phyloP scores from a whole-genome alignment of 2,888 invertebrate genomes.

The Pelosia muscerda region DNA sequence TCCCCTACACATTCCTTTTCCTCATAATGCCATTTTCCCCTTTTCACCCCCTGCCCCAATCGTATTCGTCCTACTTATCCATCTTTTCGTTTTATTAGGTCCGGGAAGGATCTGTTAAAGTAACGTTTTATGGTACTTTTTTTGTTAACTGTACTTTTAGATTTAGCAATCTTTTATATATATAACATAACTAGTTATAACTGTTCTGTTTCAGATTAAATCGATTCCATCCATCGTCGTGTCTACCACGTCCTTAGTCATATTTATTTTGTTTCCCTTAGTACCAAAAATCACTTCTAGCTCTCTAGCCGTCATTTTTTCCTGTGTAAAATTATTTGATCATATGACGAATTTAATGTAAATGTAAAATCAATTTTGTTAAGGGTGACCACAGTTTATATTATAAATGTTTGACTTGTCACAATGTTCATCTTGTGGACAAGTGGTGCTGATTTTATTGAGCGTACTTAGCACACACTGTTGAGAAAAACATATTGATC shows the following conservation, averaged over 20 bases:
- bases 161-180: too few species aligned
- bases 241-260: slow-evolving; percentile 61
- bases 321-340: slow-evolving; percentile 55
- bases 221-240: slow-evolving; percentile 54
- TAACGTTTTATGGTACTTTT: too few species aligned
- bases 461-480: slow-evolving; percentile 43
- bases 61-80: too few species aligned
- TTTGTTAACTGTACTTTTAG: too few species aligned
- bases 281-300: slow-evolving; percentile 67
- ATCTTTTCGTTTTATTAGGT: too few species aligned
- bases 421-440: slow-evolving; percentile 33
- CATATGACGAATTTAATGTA: slow-evolving; percentile 55
- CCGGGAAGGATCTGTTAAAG: too few species aligned
- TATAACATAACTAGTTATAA: too few species aligned
- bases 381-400: slow-evolving; percentile 41
- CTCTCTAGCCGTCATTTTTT: slow-evolving; percentile 72
- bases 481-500: slow-evolving; percentile 76
- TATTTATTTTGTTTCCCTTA: slow-evolving; percentile 56
- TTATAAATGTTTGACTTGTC: slow-evolving; percentile 42
- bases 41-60: too few species aligned
- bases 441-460: slow-evolving; percentile 32
- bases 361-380: slow-evolving; percentile 64
- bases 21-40: too few species aligned
- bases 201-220: slow-evolving; percentile 60
- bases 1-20: too few species aligned